Percentiles rank a stretch among this genome's conserved stretches.
These are phyloP conservation scores for Clarias fuscus DNA, from an alignment of 2,797 vertebrate species.

Conservation along the genomic window DNA sequence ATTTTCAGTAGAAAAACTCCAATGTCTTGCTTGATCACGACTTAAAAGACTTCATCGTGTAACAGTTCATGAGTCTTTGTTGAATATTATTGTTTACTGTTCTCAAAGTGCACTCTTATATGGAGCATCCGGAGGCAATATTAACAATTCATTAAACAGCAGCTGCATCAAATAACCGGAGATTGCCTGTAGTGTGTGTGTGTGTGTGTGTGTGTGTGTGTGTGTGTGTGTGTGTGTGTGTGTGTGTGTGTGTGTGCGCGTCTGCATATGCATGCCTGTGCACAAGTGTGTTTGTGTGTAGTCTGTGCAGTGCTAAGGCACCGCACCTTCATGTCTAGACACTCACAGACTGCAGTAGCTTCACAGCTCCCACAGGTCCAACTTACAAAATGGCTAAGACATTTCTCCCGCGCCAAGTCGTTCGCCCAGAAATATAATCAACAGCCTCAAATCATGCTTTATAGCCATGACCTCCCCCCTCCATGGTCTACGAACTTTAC, in stretches of 20 bases:
- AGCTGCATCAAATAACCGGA: conserved; percentile 18
- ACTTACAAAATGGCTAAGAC: conserved; percentile 22
- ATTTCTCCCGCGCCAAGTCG: conserved; percentile 19
- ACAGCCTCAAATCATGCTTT: conserved; percentile 21
- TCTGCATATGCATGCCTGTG: background rate
- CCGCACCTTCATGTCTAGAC: conserved; percentile 32
- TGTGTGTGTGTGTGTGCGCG: too few relatives aligned
- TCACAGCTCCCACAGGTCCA: conserved; percentile 26
- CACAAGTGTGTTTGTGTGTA: background rate
- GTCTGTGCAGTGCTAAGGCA: conserved; percentile 1
- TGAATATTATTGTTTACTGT: conserved; percentile 22
- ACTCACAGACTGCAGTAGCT: conserved; percentile 7
- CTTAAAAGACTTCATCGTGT: background rate
- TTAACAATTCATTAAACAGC: conserved; percentile 32
- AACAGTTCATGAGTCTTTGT: background rate
- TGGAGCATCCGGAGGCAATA: conserved; percentile 14
- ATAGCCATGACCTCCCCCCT: conserved; percentile 26
- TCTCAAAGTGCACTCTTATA: conserved; percentile 15
- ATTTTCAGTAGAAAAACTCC: background rate
- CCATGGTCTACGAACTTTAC: conserved; percentile 19
- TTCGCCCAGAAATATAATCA: conserved; percentile 37
- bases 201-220: conserved; percentile 13
- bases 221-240: conserved; percentile 3
- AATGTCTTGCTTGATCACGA: background rate
- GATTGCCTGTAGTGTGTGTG: conserved; percentile 17